Percentiles rank a stretch among this genome's conserved stretches.
Evolutionary conservation across 1,140 invertebrate species (phyloP).

Genomic region (Vanessa tameamea): DNA sequence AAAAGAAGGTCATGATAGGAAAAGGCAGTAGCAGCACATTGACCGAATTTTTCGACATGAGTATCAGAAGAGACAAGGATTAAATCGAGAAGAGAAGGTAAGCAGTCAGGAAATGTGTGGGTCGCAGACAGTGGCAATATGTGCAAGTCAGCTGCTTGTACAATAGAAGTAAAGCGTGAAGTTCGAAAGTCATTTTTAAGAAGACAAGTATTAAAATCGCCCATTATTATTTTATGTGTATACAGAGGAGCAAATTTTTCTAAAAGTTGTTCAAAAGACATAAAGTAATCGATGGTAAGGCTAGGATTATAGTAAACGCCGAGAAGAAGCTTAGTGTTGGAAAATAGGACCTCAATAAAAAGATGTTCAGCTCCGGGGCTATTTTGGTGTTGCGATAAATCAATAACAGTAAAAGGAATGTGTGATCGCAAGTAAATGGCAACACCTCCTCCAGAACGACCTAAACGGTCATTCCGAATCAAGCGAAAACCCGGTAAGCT

Average conservation of each 20-base stretch:
- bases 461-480: not conserved
- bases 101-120: not conserved
- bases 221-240: not conserved
- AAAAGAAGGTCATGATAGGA: slow-evolving; percentile 11
- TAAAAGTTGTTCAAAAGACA: not conserved
- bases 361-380: not conserved
- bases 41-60: slow-evolving; percentile 14
- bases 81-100: slow-evolving; percentile 5
- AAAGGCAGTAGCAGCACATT: not conserved
- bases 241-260: not conserved
- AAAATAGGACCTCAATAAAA: not conserved
- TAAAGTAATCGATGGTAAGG: not conserved
- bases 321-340: not conserved
- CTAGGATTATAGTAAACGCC: not conserved
- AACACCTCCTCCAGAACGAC: not conserved
- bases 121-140: slow-evolving; percentile 5
- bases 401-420: not conserved
- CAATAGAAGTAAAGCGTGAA: not conserved
- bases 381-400: not conserved
- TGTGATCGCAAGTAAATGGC: not conserved
- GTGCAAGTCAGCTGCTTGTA: not conserved
- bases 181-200: not conserved
- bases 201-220: not conserved
- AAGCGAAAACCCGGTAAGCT: not conserved
- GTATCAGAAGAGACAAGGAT: not conserved